Evolutionary conservation across 2,888 invertebrate genomes (phyloP).

Genomic region (Coremacera marginata): DNA sequence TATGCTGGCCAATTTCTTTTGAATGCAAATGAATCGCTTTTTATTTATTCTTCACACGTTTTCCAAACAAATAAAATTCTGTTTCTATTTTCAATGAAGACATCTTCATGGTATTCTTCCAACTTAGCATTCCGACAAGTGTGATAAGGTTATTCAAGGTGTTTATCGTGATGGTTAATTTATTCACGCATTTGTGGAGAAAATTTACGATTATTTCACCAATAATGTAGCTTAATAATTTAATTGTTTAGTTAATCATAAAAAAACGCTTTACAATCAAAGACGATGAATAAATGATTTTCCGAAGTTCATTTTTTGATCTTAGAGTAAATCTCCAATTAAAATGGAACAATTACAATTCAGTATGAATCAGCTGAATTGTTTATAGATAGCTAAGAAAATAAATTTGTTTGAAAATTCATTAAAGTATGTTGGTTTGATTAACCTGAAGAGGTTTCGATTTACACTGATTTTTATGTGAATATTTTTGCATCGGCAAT

Average conservation of each 20-base stretch:
- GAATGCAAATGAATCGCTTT: slow-evolving; percentile 62
- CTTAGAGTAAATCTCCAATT: slow-evolving; percentile 12
- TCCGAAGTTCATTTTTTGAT: neutral
- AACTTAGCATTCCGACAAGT: slow-evolving; percentile 16
- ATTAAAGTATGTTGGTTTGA: too few relatives aligned
- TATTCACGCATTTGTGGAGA: slow-evolving; percentile 57
- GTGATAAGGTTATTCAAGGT: slow-evolving; percentile 57
- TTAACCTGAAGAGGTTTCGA: too few relatives aligned
- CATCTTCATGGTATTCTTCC: slow-evolving; percentile 12
- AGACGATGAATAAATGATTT: slow-evolving; percentile 29
- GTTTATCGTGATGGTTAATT: slow-evolving; percentile 66
- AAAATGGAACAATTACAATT: slow-evolving; percentile 33
- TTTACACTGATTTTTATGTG: too few relatives aligned
- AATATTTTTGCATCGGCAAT: too few relatives aligned
- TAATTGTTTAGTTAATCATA: slow-evolving; percentile 38
- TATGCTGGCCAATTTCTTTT: slow-evolving; percentile 62
- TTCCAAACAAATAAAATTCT: slow-evolving; percentile 42
- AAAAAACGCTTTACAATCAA: slow-evolving; percentile 29
- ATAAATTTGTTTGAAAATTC: neutral
- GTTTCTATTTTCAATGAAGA: slow-evolving; percentile 16
- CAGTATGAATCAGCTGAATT: slow-evolving; percentile 7
- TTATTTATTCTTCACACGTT: slow-evolving; percentile 64
- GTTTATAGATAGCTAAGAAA: neutral
- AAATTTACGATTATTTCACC: slow-evolving; percentile 32
- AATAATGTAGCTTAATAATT: slow-evolving; percentile 42